These are phyloP conservation scores for Rhodeus uyekii DNA, from an alignment of 2,797 vertebrate genomes.

Conservation along the genomic window DNA sequence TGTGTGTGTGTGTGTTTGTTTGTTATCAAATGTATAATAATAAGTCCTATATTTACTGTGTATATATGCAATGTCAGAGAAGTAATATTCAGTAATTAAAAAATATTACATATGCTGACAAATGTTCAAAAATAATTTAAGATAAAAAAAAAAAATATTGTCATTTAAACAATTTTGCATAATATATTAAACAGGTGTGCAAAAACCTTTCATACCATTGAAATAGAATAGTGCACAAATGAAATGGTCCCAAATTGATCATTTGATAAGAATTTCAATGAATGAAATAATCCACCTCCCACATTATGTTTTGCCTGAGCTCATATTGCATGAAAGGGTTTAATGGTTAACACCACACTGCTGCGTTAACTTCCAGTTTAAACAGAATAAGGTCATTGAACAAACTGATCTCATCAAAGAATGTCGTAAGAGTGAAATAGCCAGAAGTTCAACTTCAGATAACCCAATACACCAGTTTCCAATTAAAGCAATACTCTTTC, in stretches of 20 bases:
- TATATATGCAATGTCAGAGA: neutral
- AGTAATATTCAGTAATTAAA: neutral
- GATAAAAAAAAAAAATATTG: neutral
- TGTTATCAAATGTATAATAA: neutral
- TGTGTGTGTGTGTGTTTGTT: neutral
- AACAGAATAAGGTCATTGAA: neutral
- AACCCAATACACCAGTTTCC: constrained; percentile 25
- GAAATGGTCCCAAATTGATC: neutral
- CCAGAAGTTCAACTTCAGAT: constrained; percentile 25
- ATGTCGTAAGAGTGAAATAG: constrained; percentile 9
- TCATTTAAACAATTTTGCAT: neutral
- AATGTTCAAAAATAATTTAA: neutral
- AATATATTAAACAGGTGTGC: neutral
- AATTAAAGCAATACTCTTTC: constrained; percentile 32
- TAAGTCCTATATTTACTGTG: neutral
- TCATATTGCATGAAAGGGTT: neutral
- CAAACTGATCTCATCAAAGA: constrained; percentile 7
- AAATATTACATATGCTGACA: neutral
- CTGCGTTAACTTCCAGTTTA: neutral
- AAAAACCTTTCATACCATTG: neutral
- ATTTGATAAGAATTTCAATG: neutral
- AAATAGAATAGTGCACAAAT: neutral
- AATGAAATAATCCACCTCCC: neutral
- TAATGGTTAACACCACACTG: constrained; percentile 32
- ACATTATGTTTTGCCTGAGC: neutral